Conservation (phyloP, 2,797 vertebrate genomes). For the Zalophus californianus region DNA sequence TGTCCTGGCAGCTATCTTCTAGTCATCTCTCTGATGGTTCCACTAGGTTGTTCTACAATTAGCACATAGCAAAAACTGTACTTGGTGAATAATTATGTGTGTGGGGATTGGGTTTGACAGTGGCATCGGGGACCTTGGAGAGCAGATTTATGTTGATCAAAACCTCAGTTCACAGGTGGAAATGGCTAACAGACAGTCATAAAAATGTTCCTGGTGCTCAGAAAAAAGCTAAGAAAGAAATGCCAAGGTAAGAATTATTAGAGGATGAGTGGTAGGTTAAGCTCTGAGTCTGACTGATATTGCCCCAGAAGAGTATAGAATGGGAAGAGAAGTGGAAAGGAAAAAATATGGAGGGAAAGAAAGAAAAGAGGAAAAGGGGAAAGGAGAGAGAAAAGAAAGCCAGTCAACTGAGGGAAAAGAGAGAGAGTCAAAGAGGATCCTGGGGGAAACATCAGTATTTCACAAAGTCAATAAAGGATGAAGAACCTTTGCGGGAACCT, state of each 20-base stretch:
- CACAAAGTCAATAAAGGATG: not conserved
- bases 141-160: not conserved
- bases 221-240: not conserved
- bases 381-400: rapidly evolving
- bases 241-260: not conserved
- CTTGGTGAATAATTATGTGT: not conserved
- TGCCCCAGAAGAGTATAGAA: not conserved
- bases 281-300: not conserved
- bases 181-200: not conserved
- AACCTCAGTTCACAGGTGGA: not conserved
- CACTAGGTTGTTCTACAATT: not conserved
- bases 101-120: not conserved
- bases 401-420: not conserved
- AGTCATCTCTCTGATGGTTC: not conserved
- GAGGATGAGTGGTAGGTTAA: not conserved
- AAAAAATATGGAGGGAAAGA: not conserved
- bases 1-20: not conserved
- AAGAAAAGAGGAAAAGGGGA: not conserved
- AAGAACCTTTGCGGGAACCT: not conserved
- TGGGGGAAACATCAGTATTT: not conserved
- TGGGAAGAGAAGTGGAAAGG: not conserved
- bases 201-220: not conserved
- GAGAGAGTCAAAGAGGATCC: not conserved
- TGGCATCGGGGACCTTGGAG: not conserved
- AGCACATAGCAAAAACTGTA: not conserved